A percentile compares a stretch with the other conserved stretches of the same genome.
Conservation (phyloP, 2,888 invertebrate species). For the Athetis lepigone region DNA sequence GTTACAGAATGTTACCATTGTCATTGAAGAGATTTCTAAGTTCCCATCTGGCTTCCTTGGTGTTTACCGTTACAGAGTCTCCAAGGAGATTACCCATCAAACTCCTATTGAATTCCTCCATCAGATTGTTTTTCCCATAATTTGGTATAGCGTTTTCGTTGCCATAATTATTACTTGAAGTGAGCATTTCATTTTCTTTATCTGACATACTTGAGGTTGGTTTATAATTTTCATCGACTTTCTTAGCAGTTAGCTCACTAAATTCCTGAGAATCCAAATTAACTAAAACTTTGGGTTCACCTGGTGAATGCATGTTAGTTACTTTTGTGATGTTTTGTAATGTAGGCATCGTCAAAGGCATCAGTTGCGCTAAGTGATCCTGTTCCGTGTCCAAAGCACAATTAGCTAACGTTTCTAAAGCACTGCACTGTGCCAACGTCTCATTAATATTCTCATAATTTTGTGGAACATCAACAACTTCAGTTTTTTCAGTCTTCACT, state of each 20-base stretch:
- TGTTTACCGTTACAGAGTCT: constrained; percentile 92
- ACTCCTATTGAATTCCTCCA: constrained; percentile 88
- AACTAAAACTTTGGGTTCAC: constrained; percentile 86
- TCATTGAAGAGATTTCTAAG: constrained; percentile 92
- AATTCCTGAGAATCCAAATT: constrained; percentile 88
- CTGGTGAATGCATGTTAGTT: constrained; percentile 87
- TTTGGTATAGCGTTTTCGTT: constrained; percentile 76
- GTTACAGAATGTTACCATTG: constrained; percentile 74
- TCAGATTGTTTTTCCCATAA: constrained; percentile 83
- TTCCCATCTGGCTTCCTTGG: constrained; percentile 92
- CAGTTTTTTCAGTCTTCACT: constrained; percentile 76
- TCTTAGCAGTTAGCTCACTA: constrained; percentile 81
- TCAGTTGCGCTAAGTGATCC: constrained; percentile 85
- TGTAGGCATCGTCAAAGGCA: constrained; percentile 85
- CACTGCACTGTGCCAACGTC: constrained; percentile 87
- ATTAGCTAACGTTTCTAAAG: constrained; percentile 87
- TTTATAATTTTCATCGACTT: constrained; percentile 78
- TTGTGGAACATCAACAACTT: constrained; percentile 71
- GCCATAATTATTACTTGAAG: constrained; percentile 67
- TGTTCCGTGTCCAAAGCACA: constrained; percentile 87
- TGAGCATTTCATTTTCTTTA: constrained; percentile 79
- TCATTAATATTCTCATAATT: constrained; percentile 81
- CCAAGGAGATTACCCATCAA: constrained; percentile 88
- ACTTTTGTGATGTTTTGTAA: constrained; percentile 87
- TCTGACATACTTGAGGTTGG: constrained; percentile 68